These are phyloP conservation scores for Antheraea pernyi DNA, from an alignment of 1,140 invertebrate species.

Conservation along the genomic window DNA sequence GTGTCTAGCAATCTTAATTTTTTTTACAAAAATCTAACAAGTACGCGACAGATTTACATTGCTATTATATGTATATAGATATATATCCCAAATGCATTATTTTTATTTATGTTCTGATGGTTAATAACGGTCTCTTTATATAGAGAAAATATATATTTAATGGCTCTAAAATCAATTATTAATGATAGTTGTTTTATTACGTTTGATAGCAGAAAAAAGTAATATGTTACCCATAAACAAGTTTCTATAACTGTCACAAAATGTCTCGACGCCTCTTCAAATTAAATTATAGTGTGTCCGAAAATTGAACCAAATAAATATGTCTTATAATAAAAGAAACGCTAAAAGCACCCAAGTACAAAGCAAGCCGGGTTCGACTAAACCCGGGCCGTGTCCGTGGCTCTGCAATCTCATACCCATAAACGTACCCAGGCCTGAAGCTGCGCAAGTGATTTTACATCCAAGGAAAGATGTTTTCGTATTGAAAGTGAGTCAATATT, in stretches of 20 bases:
- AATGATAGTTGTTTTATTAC: too few species aligned
- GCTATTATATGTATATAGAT: too few species aligned
- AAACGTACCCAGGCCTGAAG: conserved; percentile 48
- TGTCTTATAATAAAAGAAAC: conserved; percentile 7
- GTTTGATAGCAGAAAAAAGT: too few species aligned
- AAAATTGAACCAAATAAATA: background rate
- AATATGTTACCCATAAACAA: background rate
- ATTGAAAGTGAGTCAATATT: conserved; percentile 45
- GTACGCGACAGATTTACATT: too few species aligned
- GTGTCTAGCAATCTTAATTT: too few species aligned
- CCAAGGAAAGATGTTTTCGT: conserved; percentile 68
- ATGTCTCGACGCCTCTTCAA: background rate
- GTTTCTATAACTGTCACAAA: background rate
- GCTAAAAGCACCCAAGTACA: conserved; percentile 20
- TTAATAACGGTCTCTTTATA: too few species aligned
- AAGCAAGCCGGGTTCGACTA: conserved; percentile 9
- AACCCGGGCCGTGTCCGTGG: conserved; percentile 44
- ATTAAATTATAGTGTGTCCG: background rate
- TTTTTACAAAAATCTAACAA: too few species aligned
- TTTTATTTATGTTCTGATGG: too few species aligned
- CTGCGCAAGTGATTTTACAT: conserved; percentile 51
- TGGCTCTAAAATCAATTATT: too few species aligned
- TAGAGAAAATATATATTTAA: too few species aligned
- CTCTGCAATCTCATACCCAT: conserved; percentile 49
- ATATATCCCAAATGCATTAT: too few species aligned